A percentile compares a stretch with the other conserved stretches of the same genome.
Evolutionary conservation across 2,888 invertebrate species (phyloP).

Genomic region (Harpagoxenus sublaevis): DNA sequence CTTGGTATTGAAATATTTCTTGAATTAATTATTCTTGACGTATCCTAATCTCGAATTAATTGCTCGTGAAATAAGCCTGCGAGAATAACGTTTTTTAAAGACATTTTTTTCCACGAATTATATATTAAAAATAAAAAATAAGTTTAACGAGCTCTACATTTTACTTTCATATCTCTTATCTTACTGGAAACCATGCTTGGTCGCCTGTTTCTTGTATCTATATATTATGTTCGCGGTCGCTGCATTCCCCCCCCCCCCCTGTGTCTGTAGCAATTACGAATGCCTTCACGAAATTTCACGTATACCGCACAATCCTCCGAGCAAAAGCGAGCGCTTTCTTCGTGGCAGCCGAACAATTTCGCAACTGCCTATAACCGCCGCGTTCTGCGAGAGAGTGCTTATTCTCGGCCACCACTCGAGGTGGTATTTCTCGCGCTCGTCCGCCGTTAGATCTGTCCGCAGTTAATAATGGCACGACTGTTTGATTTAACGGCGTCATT

Average conservation of each 20-base stretch:
- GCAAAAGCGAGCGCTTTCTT: conserved; percentile 45
- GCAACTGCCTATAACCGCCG: conserved; percentile 41
- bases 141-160: neutral
- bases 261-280: conserved; percentile 30
- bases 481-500: conserved; percentile 81
- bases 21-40: neutral
- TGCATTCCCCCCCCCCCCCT: neutral
- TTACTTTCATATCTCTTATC: neutral
- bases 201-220: neutral
- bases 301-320: conserved; percentile 7
- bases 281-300: conserved; percentile 29
- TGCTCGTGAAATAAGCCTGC: neutral
- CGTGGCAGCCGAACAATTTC: conserved; percentile 54
- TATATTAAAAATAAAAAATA: neutral
- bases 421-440: conserved; percentile 39
- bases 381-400: conserved; percentile 44
- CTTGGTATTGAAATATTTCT: neutral
- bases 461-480: conserved; percentile 78
- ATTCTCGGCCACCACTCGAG: conserved; percentile 60
- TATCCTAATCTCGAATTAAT: neutral
- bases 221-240: neutral
- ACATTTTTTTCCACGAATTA: neutral
- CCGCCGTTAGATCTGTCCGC: conserved; percentile 75
- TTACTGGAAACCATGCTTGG: neutral
- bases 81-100: neutral